Conservation (phyloP, 2,888 invertebrate genomes). For the Pandemis cinnamomeana region DNA sequence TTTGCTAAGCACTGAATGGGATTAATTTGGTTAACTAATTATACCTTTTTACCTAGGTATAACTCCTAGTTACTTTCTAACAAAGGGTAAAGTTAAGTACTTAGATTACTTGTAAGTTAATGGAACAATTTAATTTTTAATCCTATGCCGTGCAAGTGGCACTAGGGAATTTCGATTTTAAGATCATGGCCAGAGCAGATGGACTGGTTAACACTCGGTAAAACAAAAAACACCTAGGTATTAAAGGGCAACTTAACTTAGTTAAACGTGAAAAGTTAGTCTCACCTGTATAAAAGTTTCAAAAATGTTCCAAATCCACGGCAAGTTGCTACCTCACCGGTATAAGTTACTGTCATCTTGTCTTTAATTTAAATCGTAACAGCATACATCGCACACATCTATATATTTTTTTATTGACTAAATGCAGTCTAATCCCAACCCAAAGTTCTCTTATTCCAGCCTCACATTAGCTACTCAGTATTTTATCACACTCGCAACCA, state of each 20-base stretch:
- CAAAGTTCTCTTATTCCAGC: not conserved
- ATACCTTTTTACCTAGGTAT: too few species aligned
- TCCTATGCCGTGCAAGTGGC: too few species aligned
- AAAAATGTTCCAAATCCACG: constrained; percentile 94
- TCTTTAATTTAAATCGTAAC: not conserved
- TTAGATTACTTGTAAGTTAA: too few species aligned
- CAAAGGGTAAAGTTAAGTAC: too few species aligned
- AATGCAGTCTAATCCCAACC: not conserved
- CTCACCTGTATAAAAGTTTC: constrained; percentile 92
- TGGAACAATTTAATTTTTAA: too few species aligned
- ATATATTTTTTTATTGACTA: not conserved
- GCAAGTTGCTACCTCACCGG: constrained; percentile 93
- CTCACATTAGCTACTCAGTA: not conserved
- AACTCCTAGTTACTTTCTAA: too few species aligned
- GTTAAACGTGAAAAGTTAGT: not conserved
- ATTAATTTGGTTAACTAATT: too few species aligned
- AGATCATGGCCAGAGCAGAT: too few species aligned
- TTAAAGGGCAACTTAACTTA: not conserved
- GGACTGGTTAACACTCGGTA: too few species aligned
- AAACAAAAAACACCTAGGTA: too few species aligned
- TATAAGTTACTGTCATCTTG: constrained; percentile 93
- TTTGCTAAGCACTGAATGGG: too few species aligned
- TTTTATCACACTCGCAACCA: not conserved
- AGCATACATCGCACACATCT: not conserved
- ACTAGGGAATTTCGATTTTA: too few species aligned